A percentile compares a stretch with the other conserved stretches of the same genome.
Evolutionary conservation across 2,888 invertebrate species (phyloP).

Genomic region (Drosophila helvetica): DNA sequence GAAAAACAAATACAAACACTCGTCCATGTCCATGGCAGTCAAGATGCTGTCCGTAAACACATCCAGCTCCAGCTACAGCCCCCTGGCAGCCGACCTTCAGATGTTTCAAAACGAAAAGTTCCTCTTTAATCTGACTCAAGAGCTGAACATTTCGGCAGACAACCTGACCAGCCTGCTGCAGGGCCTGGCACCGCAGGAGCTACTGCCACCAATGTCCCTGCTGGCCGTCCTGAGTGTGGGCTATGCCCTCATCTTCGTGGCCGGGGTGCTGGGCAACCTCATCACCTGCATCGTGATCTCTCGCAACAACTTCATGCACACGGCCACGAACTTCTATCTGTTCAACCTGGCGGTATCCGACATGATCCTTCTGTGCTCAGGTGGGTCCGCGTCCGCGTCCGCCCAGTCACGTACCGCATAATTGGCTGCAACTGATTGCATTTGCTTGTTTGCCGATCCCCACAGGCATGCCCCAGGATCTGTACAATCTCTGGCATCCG

Average conservation of each 20-base stretch:
- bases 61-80: slow-evolving; percentile 11
- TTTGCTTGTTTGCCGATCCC: too few relatives aligned
- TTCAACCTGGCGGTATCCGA: slow-evolving; percentile 95
- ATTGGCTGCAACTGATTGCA: not conserved
- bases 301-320: slow-evolving; percentile 92
- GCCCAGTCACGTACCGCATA: not conserved
- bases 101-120: slow-evolving; percentile 80
- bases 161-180: slow-evolving; percentile 78
- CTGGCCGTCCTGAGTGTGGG: slow-evolving; percentile 87
- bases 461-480: slow-evolving; percentile 90
- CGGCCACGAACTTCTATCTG: slow-evolving; percentile 92
- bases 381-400: slow-evolving; percentile 79
- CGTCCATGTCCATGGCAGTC: slow-evolving; percentile 56
- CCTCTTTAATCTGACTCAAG: slow-evolving; percentile 80
- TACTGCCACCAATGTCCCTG: slow-evolving; percentile 56
- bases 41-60: slow-evolving; percentile 54
- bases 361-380: slow-evolving; percentile 90
- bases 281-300: slow-evolving; percentile 94
- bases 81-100: slow-evolving; percentile 54
- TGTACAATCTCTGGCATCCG: slow-evolving; percentile 90
- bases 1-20: slow-evolving; percentile 1
- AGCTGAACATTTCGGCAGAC: slow-evolving; percentile 80
- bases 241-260: slow-evolving; percentile 87
- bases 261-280: slow-evolving; percentile 92
- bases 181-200: slow-evolving; percentile 51